These are phyloP conservation scores for Mythimna ferrago DNA, from an alignment of 2,888 invertebrate genomes.

Conservation along the genomic window DNA sequence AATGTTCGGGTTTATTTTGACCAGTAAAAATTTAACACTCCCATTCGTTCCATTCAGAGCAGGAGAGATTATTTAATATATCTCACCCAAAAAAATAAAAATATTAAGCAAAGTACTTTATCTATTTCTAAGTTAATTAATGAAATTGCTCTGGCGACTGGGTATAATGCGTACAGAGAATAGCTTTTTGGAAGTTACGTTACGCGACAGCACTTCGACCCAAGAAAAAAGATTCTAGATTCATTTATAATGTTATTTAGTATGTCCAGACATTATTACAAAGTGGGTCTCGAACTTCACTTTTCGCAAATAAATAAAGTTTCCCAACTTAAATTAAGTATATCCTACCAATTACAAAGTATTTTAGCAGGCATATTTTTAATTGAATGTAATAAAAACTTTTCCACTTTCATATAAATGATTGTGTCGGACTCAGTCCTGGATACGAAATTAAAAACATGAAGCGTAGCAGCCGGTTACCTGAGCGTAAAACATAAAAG, in stretches of 20 bases:
- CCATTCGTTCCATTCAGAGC: too few species aligned
- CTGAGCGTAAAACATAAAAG: constrained; percentile 50
- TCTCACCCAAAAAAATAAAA: too few species aligned
- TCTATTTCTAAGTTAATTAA: constrained; percentile 17
- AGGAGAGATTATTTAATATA: too few species aligned
- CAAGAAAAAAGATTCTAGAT: constrained; percentile 30
- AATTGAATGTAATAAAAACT: constrained; percentile 41
- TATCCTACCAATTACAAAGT: constrained; percentile 22
- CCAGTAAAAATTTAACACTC: too few species aligned
- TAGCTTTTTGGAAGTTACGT: constrained; percentile 44
- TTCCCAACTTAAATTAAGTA: constrained; percentile 23
- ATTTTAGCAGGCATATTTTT: constrained; percentile 28
- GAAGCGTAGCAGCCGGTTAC: constrained; percentile 33
- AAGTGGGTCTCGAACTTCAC: constrained; percentile 9
- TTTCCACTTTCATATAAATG: constrained; percentile 40
- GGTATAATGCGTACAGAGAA: constrained; percentile 40
- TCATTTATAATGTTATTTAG: constrained; percentile 22
- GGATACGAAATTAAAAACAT: constrained; percentile 54
- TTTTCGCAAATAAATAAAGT: constrained; percentile 34
- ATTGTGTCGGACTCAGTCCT: constrained; percentile 21
- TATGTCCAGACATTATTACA: constrained; percentile 20
- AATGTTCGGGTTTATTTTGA: too few species aligned
- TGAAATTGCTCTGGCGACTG: constrained; percentile 20
- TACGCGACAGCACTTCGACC: constrained; percentile 24
- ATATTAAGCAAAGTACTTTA: background rate